Evolutionary conservation across 2,113 vertebrate species (phyloP).

Genomic region (Pteropus alecto): DNA sequence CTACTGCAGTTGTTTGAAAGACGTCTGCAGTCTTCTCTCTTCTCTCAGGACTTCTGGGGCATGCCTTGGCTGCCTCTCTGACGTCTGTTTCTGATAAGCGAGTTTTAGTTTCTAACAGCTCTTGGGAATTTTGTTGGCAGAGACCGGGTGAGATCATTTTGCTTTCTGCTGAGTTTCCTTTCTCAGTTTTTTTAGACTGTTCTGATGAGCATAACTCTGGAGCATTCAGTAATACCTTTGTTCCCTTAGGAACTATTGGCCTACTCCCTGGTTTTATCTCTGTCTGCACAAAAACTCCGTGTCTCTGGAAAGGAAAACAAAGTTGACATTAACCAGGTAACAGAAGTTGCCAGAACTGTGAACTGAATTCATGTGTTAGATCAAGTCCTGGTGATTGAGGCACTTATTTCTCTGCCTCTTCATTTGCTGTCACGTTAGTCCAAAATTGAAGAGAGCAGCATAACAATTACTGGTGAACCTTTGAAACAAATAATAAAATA

Average conservation of each 20-base stretch:
- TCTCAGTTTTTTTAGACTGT: conserved; percentile 75
- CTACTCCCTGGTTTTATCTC: conserved; percentile 82
- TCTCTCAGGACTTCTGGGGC: conserved; percentile 70
- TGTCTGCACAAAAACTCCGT: conserved; percentile 83
- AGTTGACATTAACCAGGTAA: conserved; percentile 81
- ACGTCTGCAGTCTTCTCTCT: conserved; percentile 48
- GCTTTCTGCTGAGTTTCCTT: conserved; percentile 79
- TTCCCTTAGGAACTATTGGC: conserved; percentile 76
- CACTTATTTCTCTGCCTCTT: conserved; percentile 64
- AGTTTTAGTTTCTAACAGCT: conserved; percentile 80
- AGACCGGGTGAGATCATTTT: conserved; percentile 81
- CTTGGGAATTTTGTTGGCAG: conserved; percentile 80
- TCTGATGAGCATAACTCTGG: conserved; percentile 70
- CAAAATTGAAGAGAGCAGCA: conserved; percentile 58
- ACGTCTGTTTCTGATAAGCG: conserved; percentile 84
- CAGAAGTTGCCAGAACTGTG: conserved; percentile 74
- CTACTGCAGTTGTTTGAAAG: conserved; percentile 58
- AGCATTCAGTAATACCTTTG: conserved; percentile 76
- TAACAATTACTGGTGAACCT: conserved; percentile 65
- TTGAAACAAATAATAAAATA: conserved; percentile 60
- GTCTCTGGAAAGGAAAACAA: conserved; percentile 83
- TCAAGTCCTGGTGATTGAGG: conserved; percentile 74
- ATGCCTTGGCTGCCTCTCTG: conserved; percentile 71
- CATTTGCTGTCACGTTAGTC: conserved; percentile 45
- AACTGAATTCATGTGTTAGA: conserved; percentile 80